A percentile compares a stretch with the other conserved stretches of the same genome.
These are phyloP conservation scores for Micromussa lordhowensis DNA, from an alignment of 92 coral and sea anemone species.

Conservation along the genomic window DNA sequence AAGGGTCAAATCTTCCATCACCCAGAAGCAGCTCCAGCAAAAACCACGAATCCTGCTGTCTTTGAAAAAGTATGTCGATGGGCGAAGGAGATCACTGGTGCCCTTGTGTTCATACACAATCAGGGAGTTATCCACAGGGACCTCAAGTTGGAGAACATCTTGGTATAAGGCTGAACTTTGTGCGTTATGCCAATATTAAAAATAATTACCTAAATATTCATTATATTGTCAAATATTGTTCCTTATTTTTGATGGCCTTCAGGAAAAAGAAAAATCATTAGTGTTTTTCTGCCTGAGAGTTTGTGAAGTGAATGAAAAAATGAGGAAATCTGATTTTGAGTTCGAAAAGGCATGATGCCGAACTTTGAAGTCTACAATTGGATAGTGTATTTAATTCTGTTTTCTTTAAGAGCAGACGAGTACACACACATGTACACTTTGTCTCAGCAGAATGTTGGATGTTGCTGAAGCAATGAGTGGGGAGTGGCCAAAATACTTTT, in stretches of 20 bases:
- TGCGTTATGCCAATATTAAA: neutral
- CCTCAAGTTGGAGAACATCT: slow-evolving; percentile 40
- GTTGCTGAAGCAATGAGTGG: too few relatives aligned
- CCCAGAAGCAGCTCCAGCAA: slow-evolving; percentile 26
- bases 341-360: neutral
- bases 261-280: too few relatives aligned
- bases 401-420: neutral
- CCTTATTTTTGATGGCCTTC: neutral
- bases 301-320: too few relatives aligned
- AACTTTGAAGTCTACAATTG: too few relatives aligned
- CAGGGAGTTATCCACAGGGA: slow-evolving; percentile 51
- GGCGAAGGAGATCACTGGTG: slow-evolving; percentile 25
- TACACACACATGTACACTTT: neutral
- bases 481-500: too few relatives aligned
- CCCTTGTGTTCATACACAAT: slow-evolving; percentile 11
- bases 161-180: neutral
- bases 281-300: neutral
- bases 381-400: too few relatives aligned
- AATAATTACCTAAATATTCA: too few relatives aligned
- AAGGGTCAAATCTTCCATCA: neutral
- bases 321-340: neutral
- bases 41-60: neutral
- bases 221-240: too few relatives aligned
- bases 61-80: neutral
- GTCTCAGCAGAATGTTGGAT: too few relatives aligned